Evolutionary conservation across 2,888 invertebrate species (phyloP), one percentile per base, ranked within the genome.

Genomic region (Melinaea marsaeus): DNA sequence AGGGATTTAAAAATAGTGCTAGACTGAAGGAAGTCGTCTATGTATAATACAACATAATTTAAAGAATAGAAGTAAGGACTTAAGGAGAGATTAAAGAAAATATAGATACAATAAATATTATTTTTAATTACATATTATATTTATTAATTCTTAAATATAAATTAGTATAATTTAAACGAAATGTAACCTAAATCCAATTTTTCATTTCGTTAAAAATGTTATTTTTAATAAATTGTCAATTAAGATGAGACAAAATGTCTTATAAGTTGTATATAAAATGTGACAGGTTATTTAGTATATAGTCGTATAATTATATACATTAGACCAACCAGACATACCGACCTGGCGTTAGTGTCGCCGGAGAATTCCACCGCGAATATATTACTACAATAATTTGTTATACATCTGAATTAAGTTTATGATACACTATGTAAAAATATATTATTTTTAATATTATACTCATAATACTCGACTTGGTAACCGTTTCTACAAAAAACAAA

Each of bases 1-100:
- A 67, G 61, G 11, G 63, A 64, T 66, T 51, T 70, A 71, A 69
- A 69, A 60, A 68, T 71, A 71, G 67, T 63, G 57, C 48, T 58
- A 65, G 67, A 63, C 70, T 48, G 64, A 65, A 64, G 51, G 51
- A 51, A 51, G 32, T 51, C 51, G 51, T 32, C 51, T 51, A 51
- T 32, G 9, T 3, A 51, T 3, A 32, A 32, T 9, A 9, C 51
- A 51, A 51, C 22, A 22, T 22, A 22, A 22, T 22, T 22, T 22
- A 22, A 22, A 22, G 22, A 22, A 22, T 22, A 22, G 22, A 22
- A 22, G 22, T 22, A 22, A 22, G 22, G 22, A 22, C 1, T 0
- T 22, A 22, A 22, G 22, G 22, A 22, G 22, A 22, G 22, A 22
- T 22, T 22, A 22, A 22, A 22, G 22, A 22, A 22, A 22, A 22